Evolutionary conservation across 2,888 invertebrate genomes (phyloP).

Genomic region (Eupsilia transversa): DNA sequence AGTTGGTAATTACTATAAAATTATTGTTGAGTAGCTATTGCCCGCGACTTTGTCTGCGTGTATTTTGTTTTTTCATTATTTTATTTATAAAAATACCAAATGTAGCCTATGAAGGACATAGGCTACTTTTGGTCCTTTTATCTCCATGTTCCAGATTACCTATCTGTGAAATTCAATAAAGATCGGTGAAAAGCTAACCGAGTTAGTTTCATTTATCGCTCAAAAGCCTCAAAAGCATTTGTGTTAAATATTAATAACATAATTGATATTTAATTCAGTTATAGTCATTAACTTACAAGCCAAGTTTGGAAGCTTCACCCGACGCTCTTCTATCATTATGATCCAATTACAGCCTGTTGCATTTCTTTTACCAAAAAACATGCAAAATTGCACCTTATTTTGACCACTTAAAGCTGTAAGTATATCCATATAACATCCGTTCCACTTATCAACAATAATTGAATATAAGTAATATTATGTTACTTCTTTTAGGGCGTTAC

Average conservation of each 20-base stretch:
- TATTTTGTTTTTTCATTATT: background rate
- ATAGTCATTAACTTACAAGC: background rate
- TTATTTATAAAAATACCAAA: background rate
- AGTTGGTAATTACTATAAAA: background rate
- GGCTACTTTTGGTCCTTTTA: too few relatives aligned
- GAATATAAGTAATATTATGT: slow-evolving; percentile 43
- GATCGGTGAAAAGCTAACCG: background rate
- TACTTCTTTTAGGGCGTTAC: slow-evolving; percentile 28
- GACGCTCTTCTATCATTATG: slow-evolving; percentile 24
- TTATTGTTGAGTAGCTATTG: background rate
- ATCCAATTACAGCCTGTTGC: slow-evolving; percentile 24
- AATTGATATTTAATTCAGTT: background rate
- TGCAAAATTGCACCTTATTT: slow-evolving; percentile 31
- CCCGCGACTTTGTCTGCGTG: background rate
- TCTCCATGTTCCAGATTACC: too few relatives aligned
- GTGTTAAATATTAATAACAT: slow-evolving; percentile 22
- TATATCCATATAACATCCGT: slow-evolving; percentile 71
- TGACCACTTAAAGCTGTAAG: slow-evolving; percentile 10
- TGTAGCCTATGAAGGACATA: too few relatives aligned
- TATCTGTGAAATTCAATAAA: background rate
- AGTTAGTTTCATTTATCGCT: background rate
- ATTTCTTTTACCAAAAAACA: slow-evolving; percentile 15
- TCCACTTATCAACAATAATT: slow-evolving; percentile 66
- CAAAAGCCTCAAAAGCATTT: slow-evolving; percentile 4
- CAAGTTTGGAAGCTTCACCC: slow-evolving; percentile 14